These are phyloP conservation scores for Lycaena phlaeas DNA, from an alignment of 2,888 invertebrate genomes.

Conservation along the genomic window DNA sequence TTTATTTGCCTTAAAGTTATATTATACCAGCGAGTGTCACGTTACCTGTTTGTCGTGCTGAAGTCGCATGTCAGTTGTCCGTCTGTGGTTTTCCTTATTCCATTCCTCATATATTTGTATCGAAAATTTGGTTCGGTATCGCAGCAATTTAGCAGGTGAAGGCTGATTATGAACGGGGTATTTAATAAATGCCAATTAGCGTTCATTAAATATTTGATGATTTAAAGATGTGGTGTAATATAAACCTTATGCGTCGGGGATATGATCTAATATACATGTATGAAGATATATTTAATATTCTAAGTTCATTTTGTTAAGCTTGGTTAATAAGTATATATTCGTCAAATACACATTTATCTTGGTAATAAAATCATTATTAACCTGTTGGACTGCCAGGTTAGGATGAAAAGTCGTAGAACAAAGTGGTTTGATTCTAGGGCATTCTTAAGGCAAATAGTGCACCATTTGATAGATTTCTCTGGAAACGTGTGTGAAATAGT, in stretches of 20 bases:
- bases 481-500: no score
- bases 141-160: neutral
- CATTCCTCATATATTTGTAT: constrained; percentile 3
- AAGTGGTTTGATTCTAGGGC: no score
- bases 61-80: neutral
- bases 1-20: no score
- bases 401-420: no score
- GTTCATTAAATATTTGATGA: constrained; percentile 3
- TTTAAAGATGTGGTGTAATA: neutral
- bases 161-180: neutral
- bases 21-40: no score
- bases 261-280: constrained; percentile 2
- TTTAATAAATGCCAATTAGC: neutral
- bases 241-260: neutral
- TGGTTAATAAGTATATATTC: no score
- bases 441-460: no score
- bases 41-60: no score
- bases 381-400: no score
- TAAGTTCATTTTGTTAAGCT: neutral
- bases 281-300: neutral
- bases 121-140: neutral
- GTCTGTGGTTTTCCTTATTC: neutral
- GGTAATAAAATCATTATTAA: no score
- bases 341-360: no score
- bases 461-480: no score